Conservation (phyloP, 2,888 invertebrate species). For the Tyria jacobaeae region DNA sequence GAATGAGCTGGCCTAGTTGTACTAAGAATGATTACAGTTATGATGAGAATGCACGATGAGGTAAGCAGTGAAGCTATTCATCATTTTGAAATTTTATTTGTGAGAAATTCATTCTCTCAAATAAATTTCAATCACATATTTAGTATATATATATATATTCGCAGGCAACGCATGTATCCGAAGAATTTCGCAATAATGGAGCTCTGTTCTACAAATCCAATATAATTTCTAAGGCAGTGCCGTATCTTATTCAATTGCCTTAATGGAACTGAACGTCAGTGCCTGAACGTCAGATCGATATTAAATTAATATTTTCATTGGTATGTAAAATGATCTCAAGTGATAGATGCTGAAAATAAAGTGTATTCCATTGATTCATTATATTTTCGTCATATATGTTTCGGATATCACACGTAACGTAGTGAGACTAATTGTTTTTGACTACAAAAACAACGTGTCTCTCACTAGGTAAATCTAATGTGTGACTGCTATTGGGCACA, state of each 20-base stretch:
- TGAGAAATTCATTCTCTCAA: neutral
- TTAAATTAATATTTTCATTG: slow-evolving; percentile 8
- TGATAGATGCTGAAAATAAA: neutral
- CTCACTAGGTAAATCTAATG: too few species aligned
- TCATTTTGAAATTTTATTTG: slow-evolving; percentile 6
- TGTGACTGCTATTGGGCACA: neutral
- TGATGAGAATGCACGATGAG: slow-evolving; percentile 36
- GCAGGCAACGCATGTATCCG: slow-evolving; percentile 12
- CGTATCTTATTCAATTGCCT: slow-evolving; percentile 15
- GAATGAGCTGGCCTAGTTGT: slow-evolving; percentile 42
- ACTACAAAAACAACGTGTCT: neutral
- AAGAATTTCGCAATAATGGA: slow-evolving; percentile 32
- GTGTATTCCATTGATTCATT: neutral
- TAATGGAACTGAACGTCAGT: slow-evolving; percentile 16
- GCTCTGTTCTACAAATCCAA: slow-evolving; percentile 18
- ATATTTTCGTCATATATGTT: neutral
- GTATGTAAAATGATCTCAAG: neutral
- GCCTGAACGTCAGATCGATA: slow-evolving; percentile 7
- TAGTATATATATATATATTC: too few species aligned
- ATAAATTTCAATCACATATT: too few species aligned
- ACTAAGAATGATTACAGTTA: slow-evolving; percentile 36
- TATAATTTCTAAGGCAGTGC: slow-evolving; percentile 23
- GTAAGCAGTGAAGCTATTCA: slow-evolving; percentile 13
- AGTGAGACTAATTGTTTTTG: too few species aligned
- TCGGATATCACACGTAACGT: neutral